Conservation (phyloP, 2,888 invertebrate genomes). For the Cephus rjabovi region DNA sequence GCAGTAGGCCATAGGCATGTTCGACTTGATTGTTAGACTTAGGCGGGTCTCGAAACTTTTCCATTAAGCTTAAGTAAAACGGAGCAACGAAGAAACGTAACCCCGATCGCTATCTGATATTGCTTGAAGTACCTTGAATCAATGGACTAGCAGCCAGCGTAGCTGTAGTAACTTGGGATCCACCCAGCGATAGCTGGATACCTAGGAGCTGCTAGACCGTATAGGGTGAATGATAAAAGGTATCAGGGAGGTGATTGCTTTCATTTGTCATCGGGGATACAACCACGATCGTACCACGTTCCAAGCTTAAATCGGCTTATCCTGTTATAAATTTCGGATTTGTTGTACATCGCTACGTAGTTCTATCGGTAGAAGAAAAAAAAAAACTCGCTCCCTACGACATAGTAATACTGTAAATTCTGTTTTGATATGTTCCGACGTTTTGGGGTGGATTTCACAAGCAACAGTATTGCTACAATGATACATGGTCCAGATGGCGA, state of each 20-base stretch:
- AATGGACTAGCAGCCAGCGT: no score
- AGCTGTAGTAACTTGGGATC: no score
- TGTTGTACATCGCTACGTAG: conserved; percentile 30
- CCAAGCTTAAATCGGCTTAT: conserved; percentile 37
- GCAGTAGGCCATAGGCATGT: no score
- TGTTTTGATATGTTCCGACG: conserved; percentile 17
- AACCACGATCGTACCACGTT: conserved; percentile 15
- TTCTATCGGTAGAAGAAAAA: conserved; percentile 19
- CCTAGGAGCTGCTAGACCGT: not conserved
- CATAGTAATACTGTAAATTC: conserved; percentile 13
- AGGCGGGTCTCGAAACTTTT: not conserved
- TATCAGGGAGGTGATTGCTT: not conserved
- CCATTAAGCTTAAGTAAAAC: not conserved
- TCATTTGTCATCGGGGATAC: conserved; percentile 18
- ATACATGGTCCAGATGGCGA: conserved; percentile 15
- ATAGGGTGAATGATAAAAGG: not conserved
- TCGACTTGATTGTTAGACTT: no score
- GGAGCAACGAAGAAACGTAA: not conserved
- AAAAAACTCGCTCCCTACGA: conserved; percentile 6
- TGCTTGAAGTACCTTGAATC: no score
- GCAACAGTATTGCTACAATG: conserved; percentile 15
- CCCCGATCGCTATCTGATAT: not conserved
- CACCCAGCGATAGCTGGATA: no score
- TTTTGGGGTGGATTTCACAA: conserved; percentile 12
- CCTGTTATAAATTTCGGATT: conserved; percentile 47